Conservation (phyloP, 2,888 invertebrate species). For the Lochmaea capreae region DNA sequence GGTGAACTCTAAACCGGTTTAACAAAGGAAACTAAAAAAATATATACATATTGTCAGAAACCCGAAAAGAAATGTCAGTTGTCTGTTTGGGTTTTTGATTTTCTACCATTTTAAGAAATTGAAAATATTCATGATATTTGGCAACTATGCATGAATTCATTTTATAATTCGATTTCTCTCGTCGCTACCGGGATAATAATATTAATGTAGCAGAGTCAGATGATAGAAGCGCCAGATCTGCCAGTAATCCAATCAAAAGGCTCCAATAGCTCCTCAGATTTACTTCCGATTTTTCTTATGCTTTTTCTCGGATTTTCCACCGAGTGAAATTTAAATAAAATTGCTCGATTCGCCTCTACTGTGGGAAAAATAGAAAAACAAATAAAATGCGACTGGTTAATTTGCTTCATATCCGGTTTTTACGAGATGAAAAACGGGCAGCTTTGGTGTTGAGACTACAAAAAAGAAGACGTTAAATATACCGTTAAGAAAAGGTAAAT, state of each 20-base stretch:
- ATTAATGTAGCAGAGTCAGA: slow-evolving; percentile 59
- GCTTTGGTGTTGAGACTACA: neutral
- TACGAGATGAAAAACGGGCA: neutral
- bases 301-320: slow-evolving; percentile 48
- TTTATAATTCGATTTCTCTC: slow-evolving; percentile 57
- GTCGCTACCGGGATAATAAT: slow-evolving; percentile 59
- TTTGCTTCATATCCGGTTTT: slow-evolving; percentile 9
- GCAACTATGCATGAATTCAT: slow-evolving; percentile 37
- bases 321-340: slow-evolving; percentile 51
- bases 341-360: slow-evolving; percentile 43
- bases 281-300: slow-evolving; percentile 55
- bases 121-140: neutral
- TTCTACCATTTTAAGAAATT: too few species aligned
- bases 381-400: slow-evolving; percentile 28
- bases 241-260: slow-evolving; percentile 58
- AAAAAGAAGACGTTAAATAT: neutral
- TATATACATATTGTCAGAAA: too few species aligned
- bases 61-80: too few species aligned
- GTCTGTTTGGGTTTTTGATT: too few species aligned
- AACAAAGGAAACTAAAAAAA: too few species aligned
- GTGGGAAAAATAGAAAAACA: slow-evolving; percentile 27
- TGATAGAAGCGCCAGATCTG: slow-evolving; percentile 57
- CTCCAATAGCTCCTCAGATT: slow-evolving; percentile 57
- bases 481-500: neutral
- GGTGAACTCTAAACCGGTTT: too few species aligned